These are phyloP conservation scores for Amphiduros pacificus DNA, from an alignment of 2,888 invertebrate species.

Conservation along the genomic window DNA sequence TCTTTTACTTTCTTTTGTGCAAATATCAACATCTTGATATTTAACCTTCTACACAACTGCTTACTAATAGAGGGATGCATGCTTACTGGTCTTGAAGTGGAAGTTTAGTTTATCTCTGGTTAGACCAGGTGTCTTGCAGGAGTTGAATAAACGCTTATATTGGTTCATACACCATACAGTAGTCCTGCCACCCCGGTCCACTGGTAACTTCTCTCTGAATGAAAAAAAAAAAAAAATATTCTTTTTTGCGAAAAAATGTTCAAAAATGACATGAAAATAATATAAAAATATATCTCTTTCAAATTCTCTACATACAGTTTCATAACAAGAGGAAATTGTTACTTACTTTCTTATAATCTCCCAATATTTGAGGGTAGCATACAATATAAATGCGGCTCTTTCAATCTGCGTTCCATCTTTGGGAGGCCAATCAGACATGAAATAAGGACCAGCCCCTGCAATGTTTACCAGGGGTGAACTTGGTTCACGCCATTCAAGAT, in stretches of 20 bases:
- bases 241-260: too few species aligned
- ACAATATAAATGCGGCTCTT: conserved; percentile 49
- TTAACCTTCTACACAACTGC: too few species aligned
- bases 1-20: too few species aligned
- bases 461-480: conserved; percentile 64
- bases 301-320: too few species aligned
- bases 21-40: too few species aligned
- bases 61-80: too few species aligned
- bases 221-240: too few species aligned
- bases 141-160: conserved; percentile 64
- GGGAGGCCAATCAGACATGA: conserved; percentile 43
- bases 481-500: conserved; percentile 63
- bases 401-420: conserved; percentile 47
- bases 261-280: too few species aligned
- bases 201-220: conserved; percentile 20
- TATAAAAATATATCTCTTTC: too few species aligned
- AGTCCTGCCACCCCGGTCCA: conserved; percentile 21
- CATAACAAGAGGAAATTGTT: too few species aligned
- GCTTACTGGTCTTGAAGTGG: conserved; percentile 61
- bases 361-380: conserved; percentile 62
- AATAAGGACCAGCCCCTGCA: conserved; percentile 54
- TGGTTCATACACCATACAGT: conserved; percentile 50
- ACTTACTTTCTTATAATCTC: conserved; percentile 59
- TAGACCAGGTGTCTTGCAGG: conserved; percentile 54
- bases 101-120: conserved; percentile 49